These are phyloP conservation scores for Cydia fagiglandana DNA, from an alignment of 1,140 invertebrate genomes.

Conservation along the genomic window DNA sequence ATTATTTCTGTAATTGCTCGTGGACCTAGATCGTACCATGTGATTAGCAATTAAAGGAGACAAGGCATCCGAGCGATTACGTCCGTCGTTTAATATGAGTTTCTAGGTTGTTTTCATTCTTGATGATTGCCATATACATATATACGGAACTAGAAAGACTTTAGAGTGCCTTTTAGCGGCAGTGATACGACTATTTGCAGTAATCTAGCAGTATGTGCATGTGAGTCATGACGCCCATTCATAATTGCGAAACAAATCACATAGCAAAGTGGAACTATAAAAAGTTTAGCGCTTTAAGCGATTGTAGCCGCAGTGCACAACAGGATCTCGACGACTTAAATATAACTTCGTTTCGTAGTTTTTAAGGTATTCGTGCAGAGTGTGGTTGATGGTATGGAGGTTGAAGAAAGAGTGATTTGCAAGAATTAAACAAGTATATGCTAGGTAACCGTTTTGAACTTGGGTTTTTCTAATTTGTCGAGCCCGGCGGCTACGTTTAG, in stretches of 20 bases:
- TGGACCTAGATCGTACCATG: slow-evolving; percentile 28
- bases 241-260: not conserved
- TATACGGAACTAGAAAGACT: not conserved
- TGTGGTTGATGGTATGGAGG: too few species aligned
- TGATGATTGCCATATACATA: slow-evolving; percentile 6
- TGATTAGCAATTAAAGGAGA: slow-evolving; percentile 28
- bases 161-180: not conserved
- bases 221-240: slow-evolving; percentile 14
- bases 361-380: too few species aligned
- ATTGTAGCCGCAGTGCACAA: too few species aligned
- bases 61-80: slow-evolving; percentile 21
- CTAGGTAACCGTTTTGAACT: too few species aligned
- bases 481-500: too few species aligned
- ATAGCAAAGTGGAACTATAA: not conserved
- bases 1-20: slow-evolving; percentile 19
- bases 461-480: too few species aligned
- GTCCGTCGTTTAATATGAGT: slow-evolving; percentile 20
- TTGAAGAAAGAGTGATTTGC: too few species aligned
- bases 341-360: too few species aligned
- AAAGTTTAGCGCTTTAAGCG: not conserved
- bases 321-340: too few species aligned
- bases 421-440: too few species aligned
- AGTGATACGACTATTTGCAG: not conserved
- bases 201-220: not conserved
- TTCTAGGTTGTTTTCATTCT: slow-evolving; percentile 27